A percentile compares a stretch with the other conserved stretches of the same genome.
Conservation (phyloP, 92 coral and sea anemone species). For the Plumapathes pennacea region DNA sequence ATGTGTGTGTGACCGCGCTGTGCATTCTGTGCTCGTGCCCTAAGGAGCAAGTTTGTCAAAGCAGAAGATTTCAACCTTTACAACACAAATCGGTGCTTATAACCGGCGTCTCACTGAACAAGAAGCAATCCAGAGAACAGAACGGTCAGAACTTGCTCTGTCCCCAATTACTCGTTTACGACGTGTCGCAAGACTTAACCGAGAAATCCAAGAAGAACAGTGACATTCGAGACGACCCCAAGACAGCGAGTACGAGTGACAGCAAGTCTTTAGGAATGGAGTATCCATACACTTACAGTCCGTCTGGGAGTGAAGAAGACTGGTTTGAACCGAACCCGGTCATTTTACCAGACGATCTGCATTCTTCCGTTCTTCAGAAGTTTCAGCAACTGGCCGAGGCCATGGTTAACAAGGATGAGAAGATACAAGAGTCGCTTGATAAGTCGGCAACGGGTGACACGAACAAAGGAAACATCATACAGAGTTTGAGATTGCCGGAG, state of each 20-base stretch:
- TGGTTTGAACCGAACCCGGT: constrained; percentile 22
- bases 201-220: neutral
- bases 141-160: neutral
- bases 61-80: constrained; percentile 21
- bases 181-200: constrained; percentile 51
- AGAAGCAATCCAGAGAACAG: neutral
- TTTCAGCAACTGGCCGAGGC: constrained; percentile 79
- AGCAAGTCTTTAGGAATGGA: constrained; percentile 38
- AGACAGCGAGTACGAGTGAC: constrained; percentile 15
- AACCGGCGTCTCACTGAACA: constrained; percentile 36
- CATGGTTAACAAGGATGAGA: constrained; percentile 46
- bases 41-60: constrained; percentile 47
- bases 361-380: constrained; percentile 77
- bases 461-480: constrained; percentile 60
- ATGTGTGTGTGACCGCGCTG: constrained; percentile 20
- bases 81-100: constrained; percentile 67
- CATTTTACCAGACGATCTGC: constrained; percentile 52
- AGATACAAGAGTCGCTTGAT: constrained; percentile 26
- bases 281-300: constrained; percentile 10
- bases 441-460: constrained; percentile 25
- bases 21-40: constrained; percentile 27
- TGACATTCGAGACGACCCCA: constrained; percentile 6
- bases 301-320: constrained; percentile 52
- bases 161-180: constrained; percentile 56
- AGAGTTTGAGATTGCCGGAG: constrained; percentile 60